Evolutionary conservation across 2,113 vertebrate genomes (phyloP).

Genomic region (Poeciliopsis turrubarensis): DNA sequence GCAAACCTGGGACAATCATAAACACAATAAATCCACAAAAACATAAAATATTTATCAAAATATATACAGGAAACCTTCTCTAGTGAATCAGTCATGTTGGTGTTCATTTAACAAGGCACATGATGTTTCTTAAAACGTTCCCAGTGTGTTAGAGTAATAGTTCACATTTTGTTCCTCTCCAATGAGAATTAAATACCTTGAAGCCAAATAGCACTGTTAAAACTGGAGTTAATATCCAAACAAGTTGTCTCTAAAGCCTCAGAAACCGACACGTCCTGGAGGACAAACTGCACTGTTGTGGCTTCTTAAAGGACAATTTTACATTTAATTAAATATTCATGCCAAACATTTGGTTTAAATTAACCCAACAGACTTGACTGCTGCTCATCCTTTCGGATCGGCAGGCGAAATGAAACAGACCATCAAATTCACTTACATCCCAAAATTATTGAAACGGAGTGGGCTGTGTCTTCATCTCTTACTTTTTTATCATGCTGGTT

Average conservation of each 20-base stretch:
- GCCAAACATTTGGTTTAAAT: conserved; percentile 58
- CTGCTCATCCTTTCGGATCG: not conserved
- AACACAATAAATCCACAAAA: conserved; percentile 45
- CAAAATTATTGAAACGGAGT: conserved; percentile 1
- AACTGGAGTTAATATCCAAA: conserved; percentile 40
- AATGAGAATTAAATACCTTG: conserved; percentile 30
- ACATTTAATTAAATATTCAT: conserved; percentile 53
- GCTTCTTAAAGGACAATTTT: conserved; percentile 40
- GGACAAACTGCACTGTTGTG: conserved; percentile 19
- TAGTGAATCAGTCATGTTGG: conserved; percentile 26
- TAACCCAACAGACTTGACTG: conserved; percentile 35
- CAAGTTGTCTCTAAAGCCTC: conserved; percentile 33
- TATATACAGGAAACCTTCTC: conserved; percentile 39
- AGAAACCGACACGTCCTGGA: not conserved
- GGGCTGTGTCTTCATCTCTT: not conserved
- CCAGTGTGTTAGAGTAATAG: conserved; percentile 7
- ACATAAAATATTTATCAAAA: conserved; percentile 55
- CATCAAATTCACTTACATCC: conserved; percentile 47
- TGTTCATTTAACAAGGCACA: conserved; percentile 29
- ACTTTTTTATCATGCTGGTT: not conserved
- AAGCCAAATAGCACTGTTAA: conserved; percentile 37
- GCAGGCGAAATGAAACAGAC: conserved; percentile 55
- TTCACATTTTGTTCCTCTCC: conserved; percentile 42
- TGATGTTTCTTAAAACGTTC: conserved; percentile 11
- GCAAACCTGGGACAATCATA: conserved; percentile 17